Evolutionary conservation across 2,888 invertebrate genomes (phyloP).

Genomic region (Hyles lineata): DNA sequence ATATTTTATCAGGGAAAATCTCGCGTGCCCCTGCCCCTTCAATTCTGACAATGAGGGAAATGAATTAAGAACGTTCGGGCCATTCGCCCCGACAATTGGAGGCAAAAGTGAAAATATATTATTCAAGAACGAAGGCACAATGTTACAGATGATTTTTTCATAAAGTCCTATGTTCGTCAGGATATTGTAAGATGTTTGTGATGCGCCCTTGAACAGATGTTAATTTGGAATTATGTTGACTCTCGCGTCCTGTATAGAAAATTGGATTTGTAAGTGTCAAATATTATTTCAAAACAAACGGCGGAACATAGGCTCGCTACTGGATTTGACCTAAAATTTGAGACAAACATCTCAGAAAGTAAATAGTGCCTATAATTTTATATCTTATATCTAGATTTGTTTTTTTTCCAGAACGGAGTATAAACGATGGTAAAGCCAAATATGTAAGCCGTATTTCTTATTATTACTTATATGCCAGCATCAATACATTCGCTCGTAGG

Average conservation of each 20-base stretch:
- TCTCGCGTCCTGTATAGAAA: background rate
- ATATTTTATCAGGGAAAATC: constrained; percentile 44
- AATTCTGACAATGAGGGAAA: constrained; percentile 49
- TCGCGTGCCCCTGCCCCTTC: constrained; percentile 49
- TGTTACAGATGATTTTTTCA: constrained; percentile 45
- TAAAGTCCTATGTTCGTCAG: constrained; percentile 33
- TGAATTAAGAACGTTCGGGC: constrained; percentile 52
- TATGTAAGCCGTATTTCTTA: too few species aligned
- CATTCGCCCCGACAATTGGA: constrained; percentile 53
- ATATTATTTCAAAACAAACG: background rate
- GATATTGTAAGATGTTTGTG: constrained; percentile 12
- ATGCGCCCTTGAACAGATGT: constrained; percentile 28
- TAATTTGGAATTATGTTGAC: constrained; percentile 9
- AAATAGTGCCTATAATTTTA: too few species aligned
- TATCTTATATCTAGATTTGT: too few species aligned
- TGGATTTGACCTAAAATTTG: too few species aligned
- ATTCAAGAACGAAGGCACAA: constrained; percentile 51
- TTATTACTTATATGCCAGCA: too few species aligned
- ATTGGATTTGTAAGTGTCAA: background rate
- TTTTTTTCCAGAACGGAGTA: too few species aligned
- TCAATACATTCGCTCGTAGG: too few species aligned
- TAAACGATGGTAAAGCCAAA: too few species aligned
- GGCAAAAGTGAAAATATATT: constrained; percentile 60
- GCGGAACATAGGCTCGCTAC: background rate
- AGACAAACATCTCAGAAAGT: too few species aligned